phyloP scores from a whole-genome alignment of 2,888 invertebrate species.

The Homarus gammarus region DNA sequence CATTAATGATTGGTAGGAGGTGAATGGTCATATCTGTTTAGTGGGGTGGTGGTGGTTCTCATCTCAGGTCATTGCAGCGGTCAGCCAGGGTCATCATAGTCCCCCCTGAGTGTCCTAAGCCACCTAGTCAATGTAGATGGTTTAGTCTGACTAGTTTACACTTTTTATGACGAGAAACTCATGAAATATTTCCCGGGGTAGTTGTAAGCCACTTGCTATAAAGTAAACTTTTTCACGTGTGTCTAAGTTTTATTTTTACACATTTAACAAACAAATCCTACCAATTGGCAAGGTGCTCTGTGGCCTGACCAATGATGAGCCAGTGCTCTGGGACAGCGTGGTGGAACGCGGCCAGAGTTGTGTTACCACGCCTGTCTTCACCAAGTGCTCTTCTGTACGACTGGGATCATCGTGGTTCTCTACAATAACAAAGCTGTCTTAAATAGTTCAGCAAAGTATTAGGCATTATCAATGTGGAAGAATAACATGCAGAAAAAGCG shows the following conservation, averaged over 20 bases:
- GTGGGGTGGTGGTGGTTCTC: constrained; percentile 15
- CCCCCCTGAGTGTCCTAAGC: background rate
- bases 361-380: too few species aligned
- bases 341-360: too few species aligned
- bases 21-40: constrained; percentile 2
- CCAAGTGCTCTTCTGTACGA: too few species aligned
- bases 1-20: background rate
- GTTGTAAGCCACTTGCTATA: constrained; percentile 12
- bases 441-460: too few species aligned
- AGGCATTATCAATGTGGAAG: too few species aligned
- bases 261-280: constrained; percentile 38
- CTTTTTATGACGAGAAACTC: constrained; percentile 36
- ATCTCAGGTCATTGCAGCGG: constrained; percentile 10
- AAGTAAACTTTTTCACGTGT: constrained; percentile 32
- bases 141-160: constrained; percentile 29
- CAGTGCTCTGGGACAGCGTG: too few species aligned
- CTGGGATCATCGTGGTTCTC: too few species aligned
- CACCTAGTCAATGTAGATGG: background rate
- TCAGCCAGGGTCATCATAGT: constrained; percentile 12
- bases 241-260: constrained; percentile 39
- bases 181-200: constrained; percentile 3
- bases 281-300: constrained; percentile 26
- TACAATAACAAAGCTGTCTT: too few species aligned
- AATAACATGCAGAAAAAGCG: too few species aligned
- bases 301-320: too few species aligned